Percentiles rank a stretch among this genome's conserved stretches.
Evolutionary conservation across 2,113 vertebrate genomes (phyloP).

Genomic region (Paracanthobrama guichenoti): DNA sequence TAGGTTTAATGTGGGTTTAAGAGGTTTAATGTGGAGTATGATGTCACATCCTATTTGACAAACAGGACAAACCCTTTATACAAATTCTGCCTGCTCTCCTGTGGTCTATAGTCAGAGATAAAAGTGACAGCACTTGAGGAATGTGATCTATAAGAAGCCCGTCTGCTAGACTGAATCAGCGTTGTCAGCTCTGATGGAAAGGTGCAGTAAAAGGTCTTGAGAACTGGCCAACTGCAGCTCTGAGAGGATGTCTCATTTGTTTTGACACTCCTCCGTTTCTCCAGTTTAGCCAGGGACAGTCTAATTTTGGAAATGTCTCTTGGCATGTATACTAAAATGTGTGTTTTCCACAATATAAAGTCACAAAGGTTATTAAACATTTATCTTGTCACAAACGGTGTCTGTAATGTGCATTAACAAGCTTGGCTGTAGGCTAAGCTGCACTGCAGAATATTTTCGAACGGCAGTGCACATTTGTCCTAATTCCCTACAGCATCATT

Average conservation of each 20-base stretch:
- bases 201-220: constrained; percentile 25
- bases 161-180: constrained; percentile 45
- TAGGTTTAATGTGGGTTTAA: background rate
- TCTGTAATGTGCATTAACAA: constrained; percentile 15
- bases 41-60: constrained; percentile 23
- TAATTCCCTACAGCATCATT: constrained; percentile 1
- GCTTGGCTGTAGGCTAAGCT: background rate
- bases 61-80: background rate
- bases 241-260: constrained; percentile 35
- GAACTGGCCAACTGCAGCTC: constrained; percentile 3
- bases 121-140: constrained; percentile 25
- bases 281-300: background rate
- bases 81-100: background rate
- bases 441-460: background rate
- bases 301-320: constrained; percentile 10
- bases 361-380: constrained; percentile 16
- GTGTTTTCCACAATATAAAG: background rate
- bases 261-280: background rate
- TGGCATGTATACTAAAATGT: constrained; percentile 3
- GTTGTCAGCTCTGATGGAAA: constrained; percentile 44
- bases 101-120: constrained; percentile 22
- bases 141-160: constrained; percentile 22
- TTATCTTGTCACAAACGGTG: background rate
- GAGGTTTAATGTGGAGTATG: background rate
- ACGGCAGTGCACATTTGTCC: background rate